Base-by-base conservation (phyloP, 1,140 invertebrate species). In the Drosophila grimshawi region DNA sequence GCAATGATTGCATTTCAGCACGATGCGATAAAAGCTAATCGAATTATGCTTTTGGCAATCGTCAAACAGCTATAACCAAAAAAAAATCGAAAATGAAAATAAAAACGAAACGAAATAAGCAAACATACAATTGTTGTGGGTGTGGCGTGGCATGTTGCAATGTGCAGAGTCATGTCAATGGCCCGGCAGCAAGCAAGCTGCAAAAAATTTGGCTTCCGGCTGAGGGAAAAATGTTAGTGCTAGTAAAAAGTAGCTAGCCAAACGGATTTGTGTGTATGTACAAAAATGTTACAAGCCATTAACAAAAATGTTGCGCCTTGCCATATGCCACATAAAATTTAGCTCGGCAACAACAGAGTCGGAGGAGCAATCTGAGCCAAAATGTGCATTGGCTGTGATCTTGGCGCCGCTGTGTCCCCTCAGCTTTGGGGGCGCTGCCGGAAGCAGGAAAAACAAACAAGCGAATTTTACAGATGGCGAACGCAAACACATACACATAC, bases 251-350 rank as follows among this genome's bases (percentile, higher is more conserved):
- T n/a, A 32, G n/a, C 39, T 43, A 64, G 61, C 59, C 52, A 52
- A 73, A 81, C 66, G 69, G 82, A 86, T 85, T 86, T 86, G 70
- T 81, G 70, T 81, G 75, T 86, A 79, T 76, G 76, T 60, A n/a
- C 11, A 32, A 70, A 82, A 78, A 88, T 86, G 68, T 80, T 86
- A 83, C 83, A 86, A 88, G 77, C 83, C 83, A 86, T 86, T 86
- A 86, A 86, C 83, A 86, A 86, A 86, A 86, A 86, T 83, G 80
- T 83, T 88, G 83, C 83, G 83, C 83, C 83, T 88, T 65, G 83
- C 72, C 83, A 77, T 86, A 88, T 88, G 83, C 80, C 73, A 89
- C 85, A 88, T 83, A 88, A 83, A 88, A 83, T 89, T 74, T 71
- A 43, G 64, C 72, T 69, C 65, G 41, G 63, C 56, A 78, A 63